Evolutionary conservation across 1,140 invertebrate genomes (phyloP), one percentile per base, ranked within the genome.

Genomic region (Drosophila pseudoananassae): DNA sequence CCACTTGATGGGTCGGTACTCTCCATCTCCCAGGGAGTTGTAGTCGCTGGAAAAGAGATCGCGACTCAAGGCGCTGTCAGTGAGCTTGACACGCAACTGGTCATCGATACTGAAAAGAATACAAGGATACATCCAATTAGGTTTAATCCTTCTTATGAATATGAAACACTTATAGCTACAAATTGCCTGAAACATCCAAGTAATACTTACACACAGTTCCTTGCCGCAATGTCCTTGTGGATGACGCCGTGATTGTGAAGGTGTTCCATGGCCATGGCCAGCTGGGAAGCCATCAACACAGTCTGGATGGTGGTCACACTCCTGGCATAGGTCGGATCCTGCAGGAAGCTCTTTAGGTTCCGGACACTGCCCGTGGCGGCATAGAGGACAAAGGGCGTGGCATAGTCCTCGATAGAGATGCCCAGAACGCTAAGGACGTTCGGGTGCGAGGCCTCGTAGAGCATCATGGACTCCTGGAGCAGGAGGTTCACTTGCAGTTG

Each of bases 1-100:
- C 98, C 98, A 99, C 92, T 98, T 99, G 63, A 99, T 95, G 8
- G 98, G 98, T 66, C 98, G 94, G 92, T 98, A 98, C 91, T 99
- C 98, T 84, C 98, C 98, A 92, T 99, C 98, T 4, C 97, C 97
- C 53, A 98, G 93, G 91, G 97, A 98, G 91, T 98, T 96, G 92
- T 99, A 99, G 92, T 99, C 98, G 4, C 95, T 95, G 0, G 98
- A 96, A 92, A 99, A 99, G 36, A 99, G 93, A 92, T 99, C 98
- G 49, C 97, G 94, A 4, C 97, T 96, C 23, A 99, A 92, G 10
- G 98, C 97, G 91, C 97, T 97, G 92, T 99, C 98, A n/a, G 96
- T 96, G 47, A 99, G 94, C 93, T 98, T 96, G 6, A 99, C 96
- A 76, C 95, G 94, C 7, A 98, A 93, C 84, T 98, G 96, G 85